A percentile compares a stretch with the other conserved stretches of the same genome.
Evolutionary conservation across 2,888 invertebrate species (phyloP).

Genomic region (Drosophila paracracens): DNA sequence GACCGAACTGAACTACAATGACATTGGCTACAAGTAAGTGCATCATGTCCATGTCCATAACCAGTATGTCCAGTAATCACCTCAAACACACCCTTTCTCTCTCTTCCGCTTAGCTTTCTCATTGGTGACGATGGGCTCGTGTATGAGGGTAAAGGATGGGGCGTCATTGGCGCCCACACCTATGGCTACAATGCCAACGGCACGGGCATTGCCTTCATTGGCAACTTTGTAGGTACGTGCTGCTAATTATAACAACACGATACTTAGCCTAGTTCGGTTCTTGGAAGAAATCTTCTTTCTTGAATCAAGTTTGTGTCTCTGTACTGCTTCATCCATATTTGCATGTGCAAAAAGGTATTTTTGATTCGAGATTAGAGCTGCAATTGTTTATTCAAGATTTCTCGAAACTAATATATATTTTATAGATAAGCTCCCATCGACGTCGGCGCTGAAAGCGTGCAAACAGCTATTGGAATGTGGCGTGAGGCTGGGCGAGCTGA

Average conservation of each 20-base stretch:
- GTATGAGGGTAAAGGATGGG: constrained; percentile 89
- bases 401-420: not conserved
- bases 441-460: constrained; percentile 83
- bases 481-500: constrained; percentile 84
- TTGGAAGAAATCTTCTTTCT: not conserved
- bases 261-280: not conserved
- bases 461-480: constrained; percentile 85
- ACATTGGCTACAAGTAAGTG: constrained; percentile 87
- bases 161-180: constrained; percentile 87
- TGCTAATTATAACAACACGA: not conserved
- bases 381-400: not conserved
- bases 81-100: not conserved
- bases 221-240: constrained; percentile 85
- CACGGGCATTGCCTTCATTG: constrained; percentile 88
- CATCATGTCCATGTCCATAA: not conserved
- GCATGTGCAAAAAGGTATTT: not conserved
- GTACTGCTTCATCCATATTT: not conserved
- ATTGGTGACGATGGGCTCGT: constrained; percentile 88
- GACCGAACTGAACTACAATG: constrained; percentile 85
- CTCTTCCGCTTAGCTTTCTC: constrained; percentile 85
- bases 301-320: not conserved
- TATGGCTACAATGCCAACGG: constrained; percentile 87
- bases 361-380: not conserved
- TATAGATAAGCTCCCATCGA: constrained; percentile 84
- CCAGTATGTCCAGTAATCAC: not conserved